Conservation (phyloP, 1,140 invertebrate species). For the Lepidurus arcticus region DNA sequence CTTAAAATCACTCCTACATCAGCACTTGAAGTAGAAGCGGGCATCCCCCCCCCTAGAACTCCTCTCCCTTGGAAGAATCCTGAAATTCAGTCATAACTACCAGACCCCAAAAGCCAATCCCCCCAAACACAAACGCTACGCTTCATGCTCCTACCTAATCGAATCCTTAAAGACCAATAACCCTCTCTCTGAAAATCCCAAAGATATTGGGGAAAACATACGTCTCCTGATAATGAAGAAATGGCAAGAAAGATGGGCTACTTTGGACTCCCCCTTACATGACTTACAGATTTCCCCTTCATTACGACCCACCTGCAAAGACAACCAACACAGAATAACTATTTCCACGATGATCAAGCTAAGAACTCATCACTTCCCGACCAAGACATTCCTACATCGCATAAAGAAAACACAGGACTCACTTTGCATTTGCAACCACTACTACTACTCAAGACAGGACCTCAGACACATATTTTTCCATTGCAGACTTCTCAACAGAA, state of each 20-base stretch:
- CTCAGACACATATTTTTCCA: not conserved
- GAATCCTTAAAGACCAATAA: not conserved
- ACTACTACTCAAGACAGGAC: not conserved
- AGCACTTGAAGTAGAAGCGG: too few species aligned
- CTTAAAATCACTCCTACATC: too few species aligned
- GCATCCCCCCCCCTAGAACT: too few species aligned
- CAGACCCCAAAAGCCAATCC: too few species aligned
- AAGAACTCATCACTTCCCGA: not conserved
- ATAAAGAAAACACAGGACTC: not conserved
- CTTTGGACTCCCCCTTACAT: not conserved
- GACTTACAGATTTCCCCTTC: not conserved
- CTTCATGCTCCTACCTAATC: not conserved
- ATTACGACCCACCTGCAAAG: not conserved
- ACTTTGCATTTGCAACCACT: not conserved
- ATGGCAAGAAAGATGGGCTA: not conserved
- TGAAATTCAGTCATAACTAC: too few species aligned
- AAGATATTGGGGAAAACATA: not conserved
- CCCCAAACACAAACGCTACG: too few species aligned
- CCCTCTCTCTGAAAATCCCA: not conserved
- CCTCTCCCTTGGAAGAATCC: too few species aligned
- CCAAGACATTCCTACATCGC: not conserved
- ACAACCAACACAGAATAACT: not conserved
- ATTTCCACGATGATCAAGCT: not conserved
- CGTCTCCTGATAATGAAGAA: not conserved
- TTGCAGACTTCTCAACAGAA: not conserved